Conservation (phyloP, 2,797 vertebrate genomes). For the Capromys pilorides region DNA sequence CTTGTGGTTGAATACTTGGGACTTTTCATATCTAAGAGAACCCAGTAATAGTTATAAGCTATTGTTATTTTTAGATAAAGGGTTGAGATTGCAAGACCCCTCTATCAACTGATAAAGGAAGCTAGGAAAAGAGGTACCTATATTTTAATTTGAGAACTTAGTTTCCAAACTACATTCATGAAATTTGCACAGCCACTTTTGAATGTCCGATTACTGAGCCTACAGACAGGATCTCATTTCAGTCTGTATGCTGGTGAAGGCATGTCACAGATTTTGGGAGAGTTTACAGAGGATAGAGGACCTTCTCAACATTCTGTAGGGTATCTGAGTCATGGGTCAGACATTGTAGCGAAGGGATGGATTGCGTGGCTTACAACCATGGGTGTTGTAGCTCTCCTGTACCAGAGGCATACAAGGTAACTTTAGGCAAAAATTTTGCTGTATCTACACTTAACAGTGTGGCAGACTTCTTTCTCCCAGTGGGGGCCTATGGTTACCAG, state of each 20-base stretch:
- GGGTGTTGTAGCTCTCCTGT: background rate
- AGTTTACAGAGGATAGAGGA: background rate
- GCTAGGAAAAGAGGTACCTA: background rate
- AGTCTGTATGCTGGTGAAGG: background rate
- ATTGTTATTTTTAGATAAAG: background rate
- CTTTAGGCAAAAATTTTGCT: background rate
- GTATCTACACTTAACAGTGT: background rate
- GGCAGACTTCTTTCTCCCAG: background rate
- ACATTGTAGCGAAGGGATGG: background rate
- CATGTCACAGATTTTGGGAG: background rate
- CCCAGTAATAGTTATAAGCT: background rate
- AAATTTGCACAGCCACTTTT: background rate
- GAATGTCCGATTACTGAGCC: background rate
- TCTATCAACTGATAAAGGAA: background rate
- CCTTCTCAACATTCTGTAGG: background rate
- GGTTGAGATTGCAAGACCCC: background rate
- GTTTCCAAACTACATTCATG: background rate
- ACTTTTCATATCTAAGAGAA: background rate
- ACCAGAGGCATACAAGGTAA: background rate
- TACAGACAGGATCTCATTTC: background rate
- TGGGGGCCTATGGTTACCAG: background rate
- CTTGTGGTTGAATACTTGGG: background rate
- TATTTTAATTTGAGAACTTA: background rate
- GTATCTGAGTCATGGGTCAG: background rate
- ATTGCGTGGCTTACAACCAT: background rate